These are phyloP conservation scores for Blastobasis adustella DNA, from an alignment of 2,888 invertebrate species.

Conservation along the genomic window DNA sequence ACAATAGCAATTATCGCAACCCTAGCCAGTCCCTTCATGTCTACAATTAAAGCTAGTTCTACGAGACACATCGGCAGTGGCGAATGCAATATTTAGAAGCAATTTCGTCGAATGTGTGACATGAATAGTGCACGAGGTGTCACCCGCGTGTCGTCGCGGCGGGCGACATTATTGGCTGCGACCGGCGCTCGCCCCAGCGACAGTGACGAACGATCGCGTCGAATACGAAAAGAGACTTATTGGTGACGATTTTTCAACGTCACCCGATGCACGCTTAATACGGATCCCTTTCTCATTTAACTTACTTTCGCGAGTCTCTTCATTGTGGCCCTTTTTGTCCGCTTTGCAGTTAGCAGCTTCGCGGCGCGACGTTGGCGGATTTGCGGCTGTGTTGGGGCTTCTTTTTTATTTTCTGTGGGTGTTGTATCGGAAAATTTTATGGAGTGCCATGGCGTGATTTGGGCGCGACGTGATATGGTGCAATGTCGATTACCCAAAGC, in stretches of 20 bases:
- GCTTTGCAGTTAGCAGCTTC: neutral
- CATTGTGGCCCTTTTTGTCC: conserved; percentile 8
- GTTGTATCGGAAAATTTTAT: no score
- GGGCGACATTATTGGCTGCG: conserved; percentile 44
- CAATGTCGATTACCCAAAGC: no score
- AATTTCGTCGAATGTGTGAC: conserved; percentile 7
- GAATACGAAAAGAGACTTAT: conserved; percentile 61
- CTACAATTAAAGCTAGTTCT: no score
- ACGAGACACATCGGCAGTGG: no score
- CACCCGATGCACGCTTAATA: conserved; percentile 35
- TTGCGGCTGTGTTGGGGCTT: no score
- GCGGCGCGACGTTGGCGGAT: no score
- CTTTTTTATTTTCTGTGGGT: no score
- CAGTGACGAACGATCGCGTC: conserved; percentile 56
- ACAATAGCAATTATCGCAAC: no score
- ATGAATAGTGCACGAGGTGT: conserved; percentile 10
- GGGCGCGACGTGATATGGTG: no score
- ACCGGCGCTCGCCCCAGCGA: conserved; percentile 31
- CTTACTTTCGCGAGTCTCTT: conserved; percentile 28
- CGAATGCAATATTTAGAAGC: neutral
- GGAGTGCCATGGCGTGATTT: no score
- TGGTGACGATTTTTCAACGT: conserved; percentile 62
- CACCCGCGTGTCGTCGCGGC: conserved; percentile 11
- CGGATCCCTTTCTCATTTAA: conserved; percentile 37
- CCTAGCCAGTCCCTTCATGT: no score